Evolutionary conservation across 1,140 invertebrate genomes (phyloP).

Genomic region (Drosophila saltans): DNA sequence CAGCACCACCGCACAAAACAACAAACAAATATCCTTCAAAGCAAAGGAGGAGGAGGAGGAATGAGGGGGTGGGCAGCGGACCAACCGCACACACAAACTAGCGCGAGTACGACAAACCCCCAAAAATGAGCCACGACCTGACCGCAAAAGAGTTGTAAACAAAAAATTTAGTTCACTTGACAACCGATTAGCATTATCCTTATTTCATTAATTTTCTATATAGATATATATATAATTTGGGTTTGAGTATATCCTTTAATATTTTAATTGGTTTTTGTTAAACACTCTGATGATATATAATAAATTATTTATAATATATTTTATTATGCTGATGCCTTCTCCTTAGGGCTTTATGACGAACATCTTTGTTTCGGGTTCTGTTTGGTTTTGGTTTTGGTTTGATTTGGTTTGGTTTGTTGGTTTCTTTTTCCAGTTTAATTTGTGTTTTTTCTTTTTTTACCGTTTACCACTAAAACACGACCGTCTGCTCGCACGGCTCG

Average conservation of each 20-base stretch:
- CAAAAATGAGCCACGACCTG: constrained; percentile 43
- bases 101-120: constrained; percentile 41
- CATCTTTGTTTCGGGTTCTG: neutral
- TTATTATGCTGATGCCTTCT: constrained; percentile 9
- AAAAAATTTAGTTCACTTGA: constrained; percentile 49
- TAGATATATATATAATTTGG: neutral
- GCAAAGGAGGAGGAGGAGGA: neutral
- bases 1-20: constrained; percentile 34
- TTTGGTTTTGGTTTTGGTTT: constrained; percentile 9
- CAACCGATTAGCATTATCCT: constrained; percentile 45
- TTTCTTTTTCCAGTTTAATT: neutral
- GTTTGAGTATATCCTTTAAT: constrained; percentile 37
- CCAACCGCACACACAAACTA: constrained; percentile 47
- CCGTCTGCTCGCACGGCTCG: constrained; percentile 80
- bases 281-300: constrained; percentile 5
- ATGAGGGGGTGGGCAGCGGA: neutral
- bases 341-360: neutral
- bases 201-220: neutral
- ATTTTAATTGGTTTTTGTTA: constrained; percentile 11
- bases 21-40: constrained; percentile 11
- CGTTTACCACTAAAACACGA: constrained; percentile 70
- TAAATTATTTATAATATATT: constrained; percentile 10
- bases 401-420: constrained; percentile 12
- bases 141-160: constrained; percentile 55
- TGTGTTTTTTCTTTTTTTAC: neutral